Percentiles rank a stretch among this genome's conserved stretches.
phyloP scores from a whole-genome alignment of 2,113 vertebrate genomes.

The Ranitomeya variabilis region DNA sequence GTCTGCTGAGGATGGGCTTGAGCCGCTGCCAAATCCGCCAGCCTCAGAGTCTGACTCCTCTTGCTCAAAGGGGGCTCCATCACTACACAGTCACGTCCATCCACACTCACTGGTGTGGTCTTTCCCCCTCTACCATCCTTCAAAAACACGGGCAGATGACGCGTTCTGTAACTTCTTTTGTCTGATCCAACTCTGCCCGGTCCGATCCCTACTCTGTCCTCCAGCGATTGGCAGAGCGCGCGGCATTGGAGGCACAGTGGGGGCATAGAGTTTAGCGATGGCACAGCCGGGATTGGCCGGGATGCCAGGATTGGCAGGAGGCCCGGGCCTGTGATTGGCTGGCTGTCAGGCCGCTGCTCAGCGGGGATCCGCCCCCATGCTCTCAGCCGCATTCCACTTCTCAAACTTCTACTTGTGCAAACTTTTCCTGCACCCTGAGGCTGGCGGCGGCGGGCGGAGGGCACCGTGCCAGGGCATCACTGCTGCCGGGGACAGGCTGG shows the following conservation, averaged over 20 bases:
- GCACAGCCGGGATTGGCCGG: conserved; percentile 96
- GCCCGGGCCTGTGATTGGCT: conserved; percentile 91
- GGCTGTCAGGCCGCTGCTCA: conserved; percentile 88
- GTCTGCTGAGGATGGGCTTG: conserved; percentile 89
- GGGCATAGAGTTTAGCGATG: conserved; percentile 89
- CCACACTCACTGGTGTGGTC: conserved; percentile 78
- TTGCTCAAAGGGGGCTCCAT: conserved; percentile 96
- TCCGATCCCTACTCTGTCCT: conserved; percentile 92
- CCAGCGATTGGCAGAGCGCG: conserved; percentile 96
- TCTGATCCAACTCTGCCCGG: conserved; percentile 90
- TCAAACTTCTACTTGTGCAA: conserved; percentile 82
- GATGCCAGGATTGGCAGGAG: conserved; percentile 94
- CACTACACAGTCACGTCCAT: conserved; percentile 84
- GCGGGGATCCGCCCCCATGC: conserved; percentile 89
- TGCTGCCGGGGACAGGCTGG: not conserved
- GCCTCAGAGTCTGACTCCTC: conserved; percentile 90
- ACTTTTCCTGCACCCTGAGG: conserved; percentile 74
- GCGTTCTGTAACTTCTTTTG: conserved; percentile 95
- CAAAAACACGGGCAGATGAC: conserved; percentile 87
- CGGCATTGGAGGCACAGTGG: conserved; percentile 90
- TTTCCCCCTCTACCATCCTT: conserved; percentile 78
- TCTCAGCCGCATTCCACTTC: conserved; percentile 71
- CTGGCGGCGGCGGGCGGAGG: not conserved
- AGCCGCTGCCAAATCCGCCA: conserved; percentile 95
- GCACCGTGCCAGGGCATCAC: conserved; percentile 13